Conservation (phyloP, 1,140 invertebrate genomes). For the Hesperophylax magnus region DNA sequence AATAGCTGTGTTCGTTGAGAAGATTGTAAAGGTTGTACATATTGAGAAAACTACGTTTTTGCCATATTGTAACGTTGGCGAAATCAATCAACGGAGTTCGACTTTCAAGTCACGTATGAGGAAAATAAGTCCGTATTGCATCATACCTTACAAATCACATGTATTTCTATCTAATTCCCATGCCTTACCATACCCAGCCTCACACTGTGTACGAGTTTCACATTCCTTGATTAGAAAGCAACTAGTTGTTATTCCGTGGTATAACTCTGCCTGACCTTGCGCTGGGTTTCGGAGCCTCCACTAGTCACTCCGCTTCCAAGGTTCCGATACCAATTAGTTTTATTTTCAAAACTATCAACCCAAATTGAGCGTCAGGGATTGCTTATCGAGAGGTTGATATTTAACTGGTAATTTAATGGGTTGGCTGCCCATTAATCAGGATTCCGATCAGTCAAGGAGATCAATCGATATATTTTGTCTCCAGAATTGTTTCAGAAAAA, state of each 20-base stretch:
- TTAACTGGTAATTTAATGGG: not conserved
- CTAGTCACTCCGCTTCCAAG: constrained; percentile 1
- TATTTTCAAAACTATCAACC: constrained; percentile 15
- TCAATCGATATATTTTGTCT: constrained; percentile 10
- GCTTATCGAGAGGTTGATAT: no score
- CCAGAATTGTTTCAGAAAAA: not conserved
- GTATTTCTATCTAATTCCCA: constrained; percentile 37
- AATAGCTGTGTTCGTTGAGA: no score
- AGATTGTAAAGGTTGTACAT: not conserved
- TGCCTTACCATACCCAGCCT: constrained; percentile 17
- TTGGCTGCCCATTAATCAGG: not conserved
- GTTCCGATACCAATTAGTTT: not conserved
- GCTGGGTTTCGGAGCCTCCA: not conserved
- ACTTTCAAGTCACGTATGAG: constrained; percentile 26
- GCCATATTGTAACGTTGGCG: not conserved
- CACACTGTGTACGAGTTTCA: constrained; percentile 2
- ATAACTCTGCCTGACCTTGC: constrained; percentile 11
- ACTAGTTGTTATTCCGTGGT: constrained; percentile 32
- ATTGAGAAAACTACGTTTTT: not conserved
- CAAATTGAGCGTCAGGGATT: not conserved
- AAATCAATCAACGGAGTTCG: constrained; percentile 4
- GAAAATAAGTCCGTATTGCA: constrained; percentile 27
- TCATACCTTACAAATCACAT: constrained; percentile 9
- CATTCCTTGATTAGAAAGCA: constrained; percentile 38
- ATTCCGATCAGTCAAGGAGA: not conserved